Evolutionary conservation across 2,888 invertebrate species (phyloP).

Genomic region (Fabriciana adippe): DNA sequence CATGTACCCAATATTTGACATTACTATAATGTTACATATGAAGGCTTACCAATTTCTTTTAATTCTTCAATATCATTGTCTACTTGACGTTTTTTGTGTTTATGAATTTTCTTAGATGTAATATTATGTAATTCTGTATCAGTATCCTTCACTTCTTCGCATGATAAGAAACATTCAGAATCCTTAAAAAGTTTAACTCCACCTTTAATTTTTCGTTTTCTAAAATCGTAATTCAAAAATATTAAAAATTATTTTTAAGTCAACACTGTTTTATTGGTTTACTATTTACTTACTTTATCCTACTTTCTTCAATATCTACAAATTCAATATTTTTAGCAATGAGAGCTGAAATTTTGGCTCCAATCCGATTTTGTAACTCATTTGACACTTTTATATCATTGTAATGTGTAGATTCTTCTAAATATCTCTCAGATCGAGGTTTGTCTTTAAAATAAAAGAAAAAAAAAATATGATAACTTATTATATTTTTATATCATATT

Average conservation of each 20-base stretch:
- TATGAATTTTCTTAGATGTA: conserved; percentile 57
- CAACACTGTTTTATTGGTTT: neutral
- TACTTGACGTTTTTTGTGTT: conserved; percentile 49
- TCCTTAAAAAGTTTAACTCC: conserved; percentile 74
- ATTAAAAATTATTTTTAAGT: neutral
- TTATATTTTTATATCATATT: too few species aligned
- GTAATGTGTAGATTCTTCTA: conserved; percentile 73
- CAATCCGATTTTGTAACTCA: conserved; percentile 76
- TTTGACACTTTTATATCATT: conserved; percentile 80
- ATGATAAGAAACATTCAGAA: conserved; percentile 65
- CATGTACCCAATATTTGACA: neutral
- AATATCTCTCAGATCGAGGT: conserved; percentile 64
- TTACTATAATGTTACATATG: conserved; percentile 3
- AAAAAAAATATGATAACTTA: neutral
- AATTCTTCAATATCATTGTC: conserved; percentile 44
- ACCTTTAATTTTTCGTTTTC: conserved; percentile 66
- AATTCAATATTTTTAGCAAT: conserved; percentile 72
- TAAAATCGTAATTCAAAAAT: conserved; percentile 43
- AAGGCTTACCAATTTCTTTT: conserved; percentile 50
- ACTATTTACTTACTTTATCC: conserved; percentile 52
- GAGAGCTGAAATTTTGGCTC: conserved; percentile 73
- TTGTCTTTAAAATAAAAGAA: conserved; percentile 40
- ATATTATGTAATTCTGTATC: conserved; percentile 62
- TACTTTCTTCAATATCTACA: conserved; percentile 54
- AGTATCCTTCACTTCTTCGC: conserved; percentile 61